Evolutionary conservation across 2,888 invertebrate genomes (phyloP).

Genomic region (Troilus luridus): DNA sequence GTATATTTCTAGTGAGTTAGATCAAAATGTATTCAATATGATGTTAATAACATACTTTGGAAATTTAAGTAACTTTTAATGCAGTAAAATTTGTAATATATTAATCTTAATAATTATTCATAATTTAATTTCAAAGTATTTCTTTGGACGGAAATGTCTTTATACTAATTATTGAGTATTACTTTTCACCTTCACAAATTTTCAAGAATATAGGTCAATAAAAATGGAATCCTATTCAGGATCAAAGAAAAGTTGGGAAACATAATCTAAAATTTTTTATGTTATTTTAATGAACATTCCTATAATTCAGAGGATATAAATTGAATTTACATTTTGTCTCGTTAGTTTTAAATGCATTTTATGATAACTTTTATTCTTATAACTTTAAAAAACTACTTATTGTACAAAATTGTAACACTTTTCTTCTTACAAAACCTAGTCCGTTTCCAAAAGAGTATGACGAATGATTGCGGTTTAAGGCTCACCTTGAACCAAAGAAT

Average conservation of each 20-base stretch:
- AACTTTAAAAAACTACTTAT: neutral
- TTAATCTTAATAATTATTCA: neutral
- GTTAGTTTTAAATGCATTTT: neutral
- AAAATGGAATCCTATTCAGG: neutral
- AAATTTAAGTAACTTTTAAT: neutral
- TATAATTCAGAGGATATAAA: neutral
- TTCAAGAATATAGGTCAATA: neutral
- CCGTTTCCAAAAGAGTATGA: conserved; percentile 39
- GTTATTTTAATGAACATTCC: neutral
- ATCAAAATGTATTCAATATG: neutral
- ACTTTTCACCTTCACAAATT: neutral
- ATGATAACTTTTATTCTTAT: neutral
- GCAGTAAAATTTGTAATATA: neutral
- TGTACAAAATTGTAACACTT: conserved; percentile 10
- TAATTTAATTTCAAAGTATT: neutral
- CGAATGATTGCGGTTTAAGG: conserved; percentile 35
- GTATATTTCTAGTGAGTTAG: neutral
- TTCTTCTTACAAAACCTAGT: conserved; percentile 25
- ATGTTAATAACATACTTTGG: neutral
- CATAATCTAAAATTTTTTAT: neutral
- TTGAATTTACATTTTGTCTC: neutral
- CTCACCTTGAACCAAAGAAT: conserved; percentile 80
- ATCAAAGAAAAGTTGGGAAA: neutral
- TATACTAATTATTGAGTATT: neutral
- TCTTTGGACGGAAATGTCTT: neutral